Conservation (phyloP, 2,797 vertebrate species). For the Streptopelia turtur region DNA sequence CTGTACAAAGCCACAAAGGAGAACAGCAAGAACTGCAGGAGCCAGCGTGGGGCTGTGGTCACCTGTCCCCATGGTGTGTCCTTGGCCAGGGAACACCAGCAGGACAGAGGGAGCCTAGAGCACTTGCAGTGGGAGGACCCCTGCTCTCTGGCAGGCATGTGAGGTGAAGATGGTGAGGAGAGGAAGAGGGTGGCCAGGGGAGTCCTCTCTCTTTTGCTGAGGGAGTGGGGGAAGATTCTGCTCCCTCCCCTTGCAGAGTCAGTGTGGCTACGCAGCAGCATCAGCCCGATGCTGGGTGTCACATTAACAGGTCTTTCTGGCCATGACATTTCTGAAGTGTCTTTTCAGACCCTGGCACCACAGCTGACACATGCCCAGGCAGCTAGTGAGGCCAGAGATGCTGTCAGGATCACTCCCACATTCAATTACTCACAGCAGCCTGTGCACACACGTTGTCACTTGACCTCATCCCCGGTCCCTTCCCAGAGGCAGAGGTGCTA, state of each 20-base stretch:
- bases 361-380: neutral
- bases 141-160: neutral
- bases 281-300: neutral
- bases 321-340: neutral
- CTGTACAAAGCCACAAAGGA: neutral
- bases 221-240: neutral
- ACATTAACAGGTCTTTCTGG: neutral
- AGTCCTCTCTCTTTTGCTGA: neutral
- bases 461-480: neutral
- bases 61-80: neutral
- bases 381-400: neutral
- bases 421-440: conserved; percentile 16
- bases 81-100: neutral
- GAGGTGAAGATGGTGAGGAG: neutral
- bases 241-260: rapidly evolving
- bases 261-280: rapidly evolving
- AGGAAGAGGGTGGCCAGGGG: rapidly evolving
- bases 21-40: neutral
- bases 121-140: neutral
- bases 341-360: neutral
- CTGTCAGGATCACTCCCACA: conserved; percentile 43
- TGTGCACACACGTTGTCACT: neutral
- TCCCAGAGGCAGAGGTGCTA: neutral
- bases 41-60: neutral
- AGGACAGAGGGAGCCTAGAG: neutral